phyloP scores from a whole-genome alignment of 2,888 invertebrate species.

The Caenorhabditis sp. region DNA sequence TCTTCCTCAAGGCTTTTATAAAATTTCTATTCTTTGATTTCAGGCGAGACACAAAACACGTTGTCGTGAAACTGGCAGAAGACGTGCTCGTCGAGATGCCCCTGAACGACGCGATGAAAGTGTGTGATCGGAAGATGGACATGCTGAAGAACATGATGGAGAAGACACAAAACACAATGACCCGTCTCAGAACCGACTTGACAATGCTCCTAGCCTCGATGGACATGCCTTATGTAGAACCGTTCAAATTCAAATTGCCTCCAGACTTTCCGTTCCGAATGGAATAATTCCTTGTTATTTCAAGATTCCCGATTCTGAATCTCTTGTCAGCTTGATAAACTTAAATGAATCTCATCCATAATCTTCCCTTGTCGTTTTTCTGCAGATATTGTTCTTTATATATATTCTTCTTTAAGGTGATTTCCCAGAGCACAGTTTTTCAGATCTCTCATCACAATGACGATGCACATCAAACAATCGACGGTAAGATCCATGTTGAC shows the following conservation, averaged over 20 bases:
- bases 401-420: too few species aligned
- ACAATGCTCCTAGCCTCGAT: conserved; percentile 41
- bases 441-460: conserved; percentile 3
- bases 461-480: conserved; percentile 52
- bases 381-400: too few species aligned
- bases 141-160: conserved; percentile 44
- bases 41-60: conserved; percentile 64
- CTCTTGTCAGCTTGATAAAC: neutral
- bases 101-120: conserved; percentile 58
- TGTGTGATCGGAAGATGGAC: conserved; percentile 61
- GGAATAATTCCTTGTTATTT: neutral
- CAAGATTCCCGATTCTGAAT: neutral
- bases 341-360: too few species aligned
- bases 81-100: conserved; percentile 64
- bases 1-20: too few species aligned
- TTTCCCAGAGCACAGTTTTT: neutral
- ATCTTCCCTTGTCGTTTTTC: too few species aligned
- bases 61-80: conserved; percentile 67
- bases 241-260: conserved; percentile 22
- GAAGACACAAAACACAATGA: conserved; percentile 28
- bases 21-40: neutral
- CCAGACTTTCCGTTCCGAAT: conserved; percentile 35
- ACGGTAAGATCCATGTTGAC: conserved; percentile 58
- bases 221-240: conserved; percentile 47
- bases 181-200: conserved; percentile 24